These are phyloP conservation scores for Hemaris fuciformis DNA, from an alignment of 2,888 invertebrate genomes.

Conservation along the genomic window DNA sequence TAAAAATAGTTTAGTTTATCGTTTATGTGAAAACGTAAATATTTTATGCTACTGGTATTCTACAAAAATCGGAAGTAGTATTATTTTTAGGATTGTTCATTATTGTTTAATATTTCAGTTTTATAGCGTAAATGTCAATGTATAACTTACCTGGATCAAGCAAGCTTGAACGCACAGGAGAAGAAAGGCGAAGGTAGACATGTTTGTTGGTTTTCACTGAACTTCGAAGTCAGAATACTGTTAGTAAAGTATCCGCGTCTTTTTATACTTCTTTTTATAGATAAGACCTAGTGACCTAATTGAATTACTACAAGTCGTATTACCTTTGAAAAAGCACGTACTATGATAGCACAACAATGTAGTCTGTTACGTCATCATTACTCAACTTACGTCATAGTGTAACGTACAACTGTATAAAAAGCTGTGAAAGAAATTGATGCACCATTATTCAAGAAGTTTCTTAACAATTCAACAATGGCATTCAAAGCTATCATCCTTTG, in stretches of 20 bases:
- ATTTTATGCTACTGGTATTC: too few relatives aligned
- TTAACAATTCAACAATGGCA: constrained; percentile 35
- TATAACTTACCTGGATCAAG: constrained; percentile 21
- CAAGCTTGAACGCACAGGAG: constrained; percentile 39
- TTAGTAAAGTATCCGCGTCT: not conserved
- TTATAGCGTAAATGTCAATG: not conserved
- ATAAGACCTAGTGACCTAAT: not conserved
- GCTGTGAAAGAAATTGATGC: not conserved
- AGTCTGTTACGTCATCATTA: not conserved
- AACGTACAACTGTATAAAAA: not conserved
- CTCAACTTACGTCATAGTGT: not conserved
- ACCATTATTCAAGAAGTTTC: not conserved
- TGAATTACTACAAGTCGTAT: not conserved
- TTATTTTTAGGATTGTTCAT: too few relatives aligned
- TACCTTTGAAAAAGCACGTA: not conserved
- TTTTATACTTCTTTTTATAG: not conserved
- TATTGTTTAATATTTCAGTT: too few relatives aligned
- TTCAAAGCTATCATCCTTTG: constrained; percentile 35
- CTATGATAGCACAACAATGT: too few relatives aligned
- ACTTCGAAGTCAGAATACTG: not conserved
- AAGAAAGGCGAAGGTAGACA: constrained; percentile 37
- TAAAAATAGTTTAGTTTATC: not conserved
- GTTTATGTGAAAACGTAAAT: too few relatives aligned
- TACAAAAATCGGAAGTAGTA: too few relatives aligned
- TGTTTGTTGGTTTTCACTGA: constrained; percentile 23